phyloP scores from a whole-genome alignment of 2,888 invertebrate genomes.

The Diarsia rubi region DNA sequence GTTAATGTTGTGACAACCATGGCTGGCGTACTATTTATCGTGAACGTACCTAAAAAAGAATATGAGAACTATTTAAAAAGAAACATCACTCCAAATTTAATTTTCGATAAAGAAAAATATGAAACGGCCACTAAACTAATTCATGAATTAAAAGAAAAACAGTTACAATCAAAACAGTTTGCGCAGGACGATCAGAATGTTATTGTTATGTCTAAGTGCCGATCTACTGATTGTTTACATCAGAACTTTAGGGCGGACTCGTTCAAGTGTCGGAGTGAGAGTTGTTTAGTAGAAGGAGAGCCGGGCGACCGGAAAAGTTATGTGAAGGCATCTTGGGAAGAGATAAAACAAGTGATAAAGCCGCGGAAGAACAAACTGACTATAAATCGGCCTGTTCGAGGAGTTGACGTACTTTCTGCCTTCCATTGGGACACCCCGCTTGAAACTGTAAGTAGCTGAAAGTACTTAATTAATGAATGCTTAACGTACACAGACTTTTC shows the following conservation, averaged over 20 bases:
- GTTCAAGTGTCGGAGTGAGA: slow-evolving; percentile 75
- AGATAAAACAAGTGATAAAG: slow-evolving; percentile 76
- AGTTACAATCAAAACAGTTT: slow-evolving; percentile 66
- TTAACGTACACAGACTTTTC: neutral
- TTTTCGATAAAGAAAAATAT: slow-evolving; percentile 70
- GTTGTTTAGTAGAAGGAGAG: slow-evolving; percentile 61
- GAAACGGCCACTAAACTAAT: slow-evolving; percentile 69
- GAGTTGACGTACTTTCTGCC: slow-evolving; percentile 74
- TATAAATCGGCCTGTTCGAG: slow-evolving; percentile 75
- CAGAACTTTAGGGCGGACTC: slow-evolving; percentile 61
- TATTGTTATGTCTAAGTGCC: slow-evolving; percentile 71
- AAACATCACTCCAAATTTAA: slow-evolving; percentile 62
- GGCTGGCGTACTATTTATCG: slow-evolving; percentile 91
- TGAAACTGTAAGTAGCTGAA: slow-evolving; percentile 77
- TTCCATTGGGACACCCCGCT: slow-evolving; percentile 81
- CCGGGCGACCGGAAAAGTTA: slow-evolving; percentile 60
- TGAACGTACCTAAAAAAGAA: slow-evolving; percentile 90
- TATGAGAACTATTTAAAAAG: slow-evolving; percentile 82
- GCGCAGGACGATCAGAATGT: slow-evolving; percentile 60
- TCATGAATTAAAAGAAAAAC: slow-evolving; percentile 72
- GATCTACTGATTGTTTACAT: slow-evolving; percentile 74
- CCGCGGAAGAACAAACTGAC: slow-evolving; percentile 75
- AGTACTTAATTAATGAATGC: neutral
- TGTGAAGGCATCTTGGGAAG: slow-evolving; percentile 75
- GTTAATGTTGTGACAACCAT: slow-evolving; percentile 70